Percentiles rank a stretch among this genome's conserved stretches.
Evolutionary conservation across 2,113 vertebrate species (phyloP).

Genomic region (Ophthalmolycus amberensis): DNA sequence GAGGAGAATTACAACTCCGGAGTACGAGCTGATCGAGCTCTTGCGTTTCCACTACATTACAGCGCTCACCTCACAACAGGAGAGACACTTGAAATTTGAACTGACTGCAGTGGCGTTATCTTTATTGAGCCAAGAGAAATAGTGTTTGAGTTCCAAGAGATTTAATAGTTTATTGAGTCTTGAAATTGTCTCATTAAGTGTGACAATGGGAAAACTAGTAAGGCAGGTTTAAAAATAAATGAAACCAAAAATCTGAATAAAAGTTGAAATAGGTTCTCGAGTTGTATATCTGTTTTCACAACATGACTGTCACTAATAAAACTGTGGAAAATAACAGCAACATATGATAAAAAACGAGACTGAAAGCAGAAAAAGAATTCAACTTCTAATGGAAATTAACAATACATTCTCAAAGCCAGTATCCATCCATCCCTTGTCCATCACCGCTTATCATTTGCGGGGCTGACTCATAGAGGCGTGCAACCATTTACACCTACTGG

Average conservation of each 20-base stretch:
- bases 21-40: conserved; percentile 56
- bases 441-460: no score
- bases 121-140: conserved; percentile 60
- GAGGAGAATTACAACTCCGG: conserved; percentile 67
- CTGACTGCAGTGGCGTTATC: conserved; percentile 45
- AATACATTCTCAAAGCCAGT: neutral
- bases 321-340: conserved; percentile 1
- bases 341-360: conserved; percentile 4
- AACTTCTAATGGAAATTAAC: neutral
- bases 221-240: conserved; percentile 45
- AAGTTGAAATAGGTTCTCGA: conserved; percentile 1
- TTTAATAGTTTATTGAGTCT: conserved; percentile 53
- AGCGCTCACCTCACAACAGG: conserved; percentile 68
- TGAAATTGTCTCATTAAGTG: conserved; percentile 56
- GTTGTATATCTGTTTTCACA: neutral
- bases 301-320: neutral
- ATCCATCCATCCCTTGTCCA: no score
- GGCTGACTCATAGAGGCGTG: no score
- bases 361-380: neutral
- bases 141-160: conserved; percentile 48
- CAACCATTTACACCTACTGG: no score
- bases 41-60: conserved; percentile 57
- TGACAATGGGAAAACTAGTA: conserved; percentile 32
- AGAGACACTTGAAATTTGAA: conserved; percentile 70
- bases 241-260: conserved; percentile 8